These are phyloP conservation scores for Brevimyrus niger DNA, from an alignment of 2,113 vertebrate species.

Conservation along the genomic window DNA sequence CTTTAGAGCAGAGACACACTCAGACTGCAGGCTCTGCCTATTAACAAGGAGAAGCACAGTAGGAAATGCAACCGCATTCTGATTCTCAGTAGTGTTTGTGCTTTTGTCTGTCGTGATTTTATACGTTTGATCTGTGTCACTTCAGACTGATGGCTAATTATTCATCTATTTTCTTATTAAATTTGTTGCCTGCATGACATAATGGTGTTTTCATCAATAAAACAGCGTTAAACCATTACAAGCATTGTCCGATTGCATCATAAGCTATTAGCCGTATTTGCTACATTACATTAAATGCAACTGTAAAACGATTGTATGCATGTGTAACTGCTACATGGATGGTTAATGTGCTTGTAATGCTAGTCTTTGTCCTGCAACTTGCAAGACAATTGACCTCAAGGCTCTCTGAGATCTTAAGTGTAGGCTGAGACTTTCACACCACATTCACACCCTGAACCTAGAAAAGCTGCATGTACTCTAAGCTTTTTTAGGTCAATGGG, in stretches of 20 bases:
- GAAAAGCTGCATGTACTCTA: too few species aligned
- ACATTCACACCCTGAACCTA: background rate
- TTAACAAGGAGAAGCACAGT: background rate
- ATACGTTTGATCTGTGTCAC: background rate
- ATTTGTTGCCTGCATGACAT: background rate
- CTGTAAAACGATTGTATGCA: background rate
- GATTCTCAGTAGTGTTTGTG: background rate
- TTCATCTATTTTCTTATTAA: background rate
- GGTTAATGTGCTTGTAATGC: background rate
- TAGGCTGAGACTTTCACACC: constrained; percentile 2
- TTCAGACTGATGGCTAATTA: constrained; percentile 9
- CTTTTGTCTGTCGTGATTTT: background rate
- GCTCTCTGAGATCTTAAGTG: background rate
- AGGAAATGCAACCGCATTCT: background rate
- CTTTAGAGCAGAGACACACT: background rate
- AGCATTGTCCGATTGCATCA: background rate
- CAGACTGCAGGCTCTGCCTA: background rate
- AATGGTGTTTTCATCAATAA: background rate
- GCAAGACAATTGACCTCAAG: background rate
- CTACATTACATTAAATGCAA: too few species aligned
- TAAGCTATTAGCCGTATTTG: too few species aligned
- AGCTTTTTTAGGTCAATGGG: too few species aligned
- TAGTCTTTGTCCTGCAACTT: background rate
- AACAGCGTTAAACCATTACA: background rate
- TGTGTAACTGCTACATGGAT: background rate